These are phyloP conservation scores for Spea multiplicata DNA, from an alignment of 2,113 vertebrate genomes.

Conservation along the genomic window DNA sequence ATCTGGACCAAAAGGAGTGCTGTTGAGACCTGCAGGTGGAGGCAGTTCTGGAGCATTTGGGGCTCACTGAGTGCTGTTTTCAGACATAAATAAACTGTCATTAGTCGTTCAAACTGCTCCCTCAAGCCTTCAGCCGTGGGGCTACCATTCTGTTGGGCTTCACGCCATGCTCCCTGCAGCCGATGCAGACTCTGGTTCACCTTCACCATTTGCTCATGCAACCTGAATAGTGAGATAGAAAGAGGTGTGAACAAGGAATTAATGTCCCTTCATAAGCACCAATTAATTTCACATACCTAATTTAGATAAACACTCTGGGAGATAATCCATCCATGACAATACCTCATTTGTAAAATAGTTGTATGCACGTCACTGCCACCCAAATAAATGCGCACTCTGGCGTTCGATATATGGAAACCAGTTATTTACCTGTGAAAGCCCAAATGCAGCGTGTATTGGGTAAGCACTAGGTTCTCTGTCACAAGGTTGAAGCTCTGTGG, in stretches of 20 bases:
- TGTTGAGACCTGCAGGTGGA: conserved; percentile 91
- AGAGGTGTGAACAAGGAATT: no score
- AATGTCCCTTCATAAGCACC: no score
- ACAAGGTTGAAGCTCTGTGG: conserved; percentile 89
- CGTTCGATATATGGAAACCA: background rate
- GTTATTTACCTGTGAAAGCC: conserved; percentile 87
- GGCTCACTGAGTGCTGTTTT: conserved; percentile 91
- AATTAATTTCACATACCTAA: no score
- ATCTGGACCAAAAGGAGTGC: conserved; percentile 88
- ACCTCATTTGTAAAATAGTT: no score
- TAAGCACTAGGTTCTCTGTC: conserved; percentile 93
- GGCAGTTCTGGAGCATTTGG: conserved; percentile 90
- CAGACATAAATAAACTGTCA: conserved; percentile 94
- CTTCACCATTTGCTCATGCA: conserved; percentile 98
- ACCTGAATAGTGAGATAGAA: conserved; percentile 60
- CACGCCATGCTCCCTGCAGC: conserved; percentile 91
- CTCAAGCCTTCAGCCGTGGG: conserved; percentile 82
- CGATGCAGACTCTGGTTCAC: conserved; percentile 97
- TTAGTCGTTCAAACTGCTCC: conserved; percentile 95
- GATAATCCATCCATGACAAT: no score
- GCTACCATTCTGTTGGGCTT: conserved; percentile 85
- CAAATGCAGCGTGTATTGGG: conserved; percentile 86
- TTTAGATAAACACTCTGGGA: no score
- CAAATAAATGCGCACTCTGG: no score
- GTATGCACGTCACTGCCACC: no score